phyloP scores from a whole-genome alignment of 1,140 invertebrate genomes.

The Coptotermes formosanus region DNA sequence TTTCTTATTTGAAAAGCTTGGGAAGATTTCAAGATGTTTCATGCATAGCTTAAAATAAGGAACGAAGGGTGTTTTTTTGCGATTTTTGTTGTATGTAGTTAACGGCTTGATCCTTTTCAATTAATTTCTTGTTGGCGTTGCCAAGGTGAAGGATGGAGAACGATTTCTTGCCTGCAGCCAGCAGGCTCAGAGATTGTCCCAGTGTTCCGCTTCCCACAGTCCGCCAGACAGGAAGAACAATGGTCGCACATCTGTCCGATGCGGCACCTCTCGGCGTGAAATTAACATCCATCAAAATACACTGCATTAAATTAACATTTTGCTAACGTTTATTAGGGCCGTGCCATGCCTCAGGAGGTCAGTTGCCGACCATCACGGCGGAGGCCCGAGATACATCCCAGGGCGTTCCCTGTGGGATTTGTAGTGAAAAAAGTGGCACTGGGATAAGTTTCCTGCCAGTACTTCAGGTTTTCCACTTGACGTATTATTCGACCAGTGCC shows the following conservation, averaged over 20 bases:
- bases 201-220: constrained; percentile 12
- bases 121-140: constrained; percentile 15
- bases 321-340: no score
- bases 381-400: no score
- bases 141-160: background rate
- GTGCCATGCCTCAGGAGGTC: no score
- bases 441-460: no score
- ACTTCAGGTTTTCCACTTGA: no score
- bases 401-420: no score
- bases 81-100: constrained; percentile 1
- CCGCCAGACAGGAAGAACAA: background rate
- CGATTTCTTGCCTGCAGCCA: background rate
- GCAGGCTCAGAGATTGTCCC: background rate
- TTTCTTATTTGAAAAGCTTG: background rate
- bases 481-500: no score
- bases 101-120: background rate
- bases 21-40: background rate
- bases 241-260: background rate
- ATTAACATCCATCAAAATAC: no score
- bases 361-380: no score
- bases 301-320: no score
- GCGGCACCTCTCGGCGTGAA: no score
- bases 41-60: background rate
- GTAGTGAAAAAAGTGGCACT: no score
- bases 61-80: background rate